Percentiles rank a stretch among this genome's conserved stretches.
Conservation (phyloP, 1,140 invertebrate genomes). For the Phocides pigmalion region DNA sequence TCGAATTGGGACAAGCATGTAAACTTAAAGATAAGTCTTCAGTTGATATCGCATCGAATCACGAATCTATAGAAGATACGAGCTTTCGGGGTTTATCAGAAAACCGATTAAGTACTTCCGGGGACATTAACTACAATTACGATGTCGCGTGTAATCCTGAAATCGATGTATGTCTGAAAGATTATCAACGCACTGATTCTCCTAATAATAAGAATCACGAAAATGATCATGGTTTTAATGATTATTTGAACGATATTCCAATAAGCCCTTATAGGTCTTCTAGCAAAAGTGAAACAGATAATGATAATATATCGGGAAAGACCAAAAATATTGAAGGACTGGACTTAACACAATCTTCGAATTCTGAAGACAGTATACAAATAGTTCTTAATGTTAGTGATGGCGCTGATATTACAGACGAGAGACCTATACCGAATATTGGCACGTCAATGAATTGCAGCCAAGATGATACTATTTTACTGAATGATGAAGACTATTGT, state of each 20-base stretch:
- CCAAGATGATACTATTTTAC: constrained; percentile 49
- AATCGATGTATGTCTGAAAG: background rate
- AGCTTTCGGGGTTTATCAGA: background rate
- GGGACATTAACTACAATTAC: background rate
- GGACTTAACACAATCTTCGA: constrained; percentile 57
- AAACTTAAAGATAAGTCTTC: background rate
- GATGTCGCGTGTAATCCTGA: background rate
- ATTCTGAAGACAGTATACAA: constrained; percentile 26
- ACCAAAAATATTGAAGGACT: constrained; percentile 38
- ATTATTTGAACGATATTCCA: constrained; percentile 1
- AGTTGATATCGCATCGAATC: background rate
- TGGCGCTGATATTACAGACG: background rate
- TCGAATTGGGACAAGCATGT: constrained; percentile 10
- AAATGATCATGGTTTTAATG: background rate
- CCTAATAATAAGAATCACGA: background rate
- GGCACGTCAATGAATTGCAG: too few species aligned
- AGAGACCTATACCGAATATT: too few species aligned
- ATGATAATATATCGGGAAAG: constrained; percentile 10
- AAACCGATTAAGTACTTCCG: background rate
- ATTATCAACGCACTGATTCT: background rate
- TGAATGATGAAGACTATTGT: constrained; percentile 38
- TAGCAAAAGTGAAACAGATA: background rate
- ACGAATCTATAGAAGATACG: background rate
- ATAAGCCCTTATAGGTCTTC: background rate
- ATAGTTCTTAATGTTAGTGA: background rate